Base-by-base conservation (phyloP, 2,797 vertebrate species). In the Zenarchopterus dispar region DNA sequence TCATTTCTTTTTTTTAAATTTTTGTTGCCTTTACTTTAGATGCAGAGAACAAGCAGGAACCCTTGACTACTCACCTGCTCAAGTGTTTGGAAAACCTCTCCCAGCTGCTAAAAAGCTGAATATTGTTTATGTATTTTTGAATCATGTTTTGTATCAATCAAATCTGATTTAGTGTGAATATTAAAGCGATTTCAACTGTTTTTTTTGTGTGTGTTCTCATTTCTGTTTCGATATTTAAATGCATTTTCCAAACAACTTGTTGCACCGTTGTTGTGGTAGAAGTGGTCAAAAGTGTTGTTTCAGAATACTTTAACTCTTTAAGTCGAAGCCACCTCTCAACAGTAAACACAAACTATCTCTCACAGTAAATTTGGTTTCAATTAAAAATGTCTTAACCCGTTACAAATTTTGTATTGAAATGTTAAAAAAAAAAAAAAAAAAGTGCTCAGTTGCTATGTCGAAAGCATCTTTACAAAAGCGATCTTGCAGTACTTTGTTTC, bases 51-150 rank as follows among this genome's bases (percentile, higher is more conserved):
- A 89, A 89, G 24, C 91, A 85, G 74, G 91, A 91, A 18, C 81
- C 92, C 11, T 70, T 90, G 16, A 91, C 88, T 46, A 22, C 71
- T 56, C 95, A 99, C 85, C 84, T 96, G 59, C 73, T 96, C 75
- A 96, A 95, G 91, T 98, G 97, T 80, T 94, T 99, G 47, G 94
- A 95, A 77, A 97, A 92, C 75, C 84, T 98, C 21, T 88, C 92
- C 1, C 93, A 94, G 51, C 90, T 97, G 73, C 92, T 99, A 8
- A 94, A 89, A 70, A 90, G 59, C 56, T 96, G 86, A 87, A 45
- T 62, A 17, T 62, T 44, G 15, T 64, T 55, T 55, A 42, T 48
- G 17, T 23, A 58, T 11, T 57, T 79, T 70, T 84, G 43, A 57
- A 70, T 75, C 7, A 56, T 79, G 60, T 79, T 73, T 73, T 62